Evolutionary conservation across 2,888 invertebrate species (phyloP), one percentile per base, ranked within the genome.

Genomic region (Hedya salicella): DNA sequence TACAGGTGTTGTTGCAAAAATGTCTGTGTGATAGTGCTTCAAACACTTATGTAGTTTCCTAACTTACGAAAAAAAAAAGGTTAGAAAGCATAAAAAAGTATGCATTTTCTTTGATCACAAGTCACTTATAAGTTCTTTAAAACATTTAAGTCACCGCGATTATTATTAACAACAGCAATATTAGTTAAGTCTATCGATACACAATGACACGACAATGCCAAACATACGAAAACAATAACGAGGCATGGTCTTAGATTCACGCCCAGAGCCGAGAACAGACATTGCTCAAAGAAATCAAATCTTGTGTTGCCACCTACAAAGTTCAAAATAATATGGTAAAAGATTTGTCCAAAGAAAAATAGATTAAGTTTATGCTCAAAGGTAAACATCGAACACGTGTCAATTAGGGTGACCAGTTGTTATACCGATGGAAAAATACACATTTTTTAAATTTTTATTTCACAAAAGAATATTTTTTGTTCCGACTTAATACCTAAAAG

Each of bases 211-310:
- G 36, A 52, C 59, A 30, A 59, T 36, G 50, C 36, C 50, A 46
- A 48, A 39, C 30, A 42, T 46, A 56, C 50, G 19, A 50, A 69
- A 69, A 70, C 69, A 70, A 69, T 69, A 36, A 59, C 54, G 17
- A 54, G 49, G 50, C 53, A 67, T 53, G 69, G 69, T 36, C 36
- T 17, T 14, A 52, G 11, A 52, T 40, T 44, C 52, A 30, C 30
- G 17, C 9, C 36, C 40, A 39, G 44, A 30, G 44, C 30, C 6
- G 17, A 4, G 30, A 16, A 30, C 8, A 17, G 14, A 44, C 9
- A 9, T 14, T 30, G 44, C 32, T 57, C 46, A 44, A 25, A 13
- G 17, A 32, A 44, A 17, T 19, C 11, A 48, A 30, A 19, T 21
- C 48, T 53, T 59, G 30, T 14, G 9, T n/a, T n/a, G 13, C 1